Evolutionary conservation across 2,888 invertebrate genomes (phyloP), one percentile per base, ranked within the genome.

Genomic region (Machimus rusticus): DNA sequence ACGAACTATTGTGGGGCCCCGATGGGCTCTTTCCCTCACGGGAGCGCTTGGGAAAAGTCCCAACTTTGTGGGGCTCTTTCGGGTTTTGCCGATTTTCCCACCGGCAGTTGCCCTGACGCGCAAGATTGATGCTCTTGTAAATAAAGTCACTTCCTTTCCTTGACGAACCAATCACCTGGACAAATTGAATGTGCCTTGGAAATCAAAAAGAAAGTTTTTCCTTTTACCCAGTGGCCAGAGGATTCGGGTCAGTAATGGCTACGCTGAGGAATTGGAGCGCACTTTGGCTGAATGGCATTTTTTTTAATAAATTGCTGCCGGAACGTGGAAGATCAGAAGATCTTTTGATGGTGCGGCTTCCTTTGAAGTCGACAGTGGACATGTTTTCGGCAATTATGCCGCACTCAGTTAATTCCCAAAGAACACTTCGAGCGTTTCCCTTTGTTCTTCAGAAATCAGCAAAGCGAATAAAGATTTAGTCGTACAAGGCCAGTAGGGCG

Each of bases 341-440:
- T 55, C 55, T 34, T 81, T 81, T 81, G 81, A 55, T 16, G 81
- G 55, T 81, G 51, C 51, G 51, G 43, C 5, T 55, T 46, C 16
- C 23, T 81, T 81, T 81, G 81, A 81, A 55, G 46, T 81, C 66
- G 43, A 9, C 66, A 66, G 19, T 66, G 66, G 66, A 66, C 66
- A 66, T 28, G 66, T 66, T 66, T 66, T 16, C 51, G 51, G 66
- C 66, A 66, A 66, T 66, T 66, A 66, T 66, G 66, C 66, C 28
- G 28, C 23, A 66, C 66, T 66, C 19, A 66, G 66, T 66, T 66
- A 66, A 66, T 66, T 19, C 66, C 19, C 66, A 28, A 8, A 28
- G 23, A 66, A 23, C 66, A 66, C 66, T 23, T 28, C 19, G 66
- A 66, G 66, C 23, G 66, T 23, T 46, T 66, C 66, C 66, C 23